Conservation (phyloP, 2,113 vertebrate species). For the Pachycephala philippinensis region DNA sequence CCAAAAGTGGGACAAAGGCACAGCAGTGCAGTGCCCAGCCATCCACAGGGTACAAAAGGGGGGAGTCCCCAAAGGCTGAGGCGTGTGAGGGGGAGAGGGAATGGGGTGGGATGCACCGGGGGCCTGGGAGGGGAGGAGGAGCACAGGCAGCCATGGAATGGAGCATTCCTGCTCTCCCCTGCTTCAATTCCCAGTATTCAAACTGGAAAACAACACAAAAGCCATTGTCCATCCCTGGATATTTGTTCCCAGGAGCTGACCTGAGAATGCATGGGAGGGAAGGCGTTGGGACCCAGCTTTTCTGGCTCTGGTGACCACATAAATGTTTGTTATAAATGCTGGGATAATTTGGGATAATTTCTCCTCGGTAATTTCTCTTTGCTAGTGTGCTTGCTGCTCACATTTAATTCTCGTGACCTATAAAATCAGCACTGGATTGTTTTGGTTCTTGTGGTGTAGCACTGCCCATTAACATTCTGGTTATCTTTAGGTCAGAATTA, state of each 20-base stretch:
- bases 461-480: neutral
- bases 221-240: neutral
- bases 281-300: neutral
- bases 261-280: neutral
- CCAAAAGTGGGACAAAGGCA: neutral
- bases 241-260: neutral
- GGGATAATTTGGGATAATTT: neutral
- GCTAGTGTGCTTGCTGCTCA: neutral
- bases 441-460: neutral
- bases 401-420: neutral
- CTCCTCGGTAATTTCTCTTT: neutral
- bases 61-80: neutral
- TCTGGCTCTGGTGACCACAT: neutral
- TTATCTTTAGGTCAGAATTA: neutral
- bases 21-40: neutral
- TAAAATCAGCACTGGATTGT: neutral
- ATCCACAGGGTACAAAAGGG: neutral
- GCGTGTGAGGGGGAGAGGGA: neutral
- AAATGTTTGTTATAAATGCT: neutral
- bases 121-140: neutral
- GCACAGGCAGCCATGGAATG: neutral
- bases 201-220: neutral
- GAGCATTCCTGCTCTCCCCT: neutral
- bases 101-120: neutral
- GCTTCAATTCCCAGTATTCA: conserved; percentile 24